These are phyloP conservation scores for Erebia epiphron DNA, from an alignment of 2,888 invertebrate genomes.

Conservation along the genomic window DNA sequence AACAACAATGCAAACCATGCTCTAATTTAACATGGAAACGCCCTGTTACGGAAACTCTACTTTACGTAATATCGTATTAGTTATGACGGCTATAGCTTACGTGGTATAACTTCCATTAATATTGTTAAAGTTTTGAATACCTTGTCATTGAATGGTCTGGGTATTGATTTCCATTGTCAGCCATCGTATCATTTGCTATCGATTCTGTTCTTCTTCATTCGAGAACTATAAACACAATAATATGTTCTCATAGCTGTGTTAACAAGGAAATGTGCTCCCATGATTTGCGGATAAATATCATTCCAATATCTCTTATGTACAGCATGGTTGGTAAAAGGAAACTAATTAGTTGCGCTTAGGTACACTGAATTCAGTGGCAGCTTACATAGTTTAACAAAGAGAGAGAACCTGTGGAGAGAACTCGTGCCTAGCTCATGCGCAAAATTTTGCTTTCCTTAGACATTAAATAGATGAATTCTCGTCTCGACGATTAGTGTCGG, in stretches of 20 bases:
- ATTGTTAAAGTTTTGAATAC: constrained; percentile 40
- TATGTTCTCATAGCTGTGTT: background rate
- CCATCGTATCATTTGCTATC: constrained; percentile 30
- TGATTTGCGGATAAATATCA: too few relatives aligned
- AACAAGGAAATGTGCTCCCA: too few relatives aligned
- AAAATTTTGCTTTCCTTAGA: too few relatives aligned
- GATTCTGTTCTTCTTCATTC: constrained; percentile 14
- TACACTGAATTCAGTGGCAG: too few relatives aligned
- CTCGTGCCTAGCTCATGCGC: too few relatives aligned
- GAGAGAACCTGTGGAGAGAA: too few relatives aligned
- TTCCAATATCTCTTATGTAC: too few relatives aligned
- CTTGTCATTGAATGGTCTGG: constrained; percentile 54
- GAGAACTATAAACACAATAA: constrained; percentile 3
- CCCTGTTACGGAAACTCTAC: constrained; percentile 23
- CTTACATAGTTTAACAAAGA: too few relatives aligned
- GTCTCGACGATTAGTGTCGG: too few relatives aligned
- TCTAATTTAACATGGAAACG: constrained; percentile 3
- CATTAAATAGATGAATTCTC: too few relatives aligned
- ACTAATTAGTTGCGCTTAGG: too few relatives aligned
- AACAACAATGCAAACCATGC: background rate
- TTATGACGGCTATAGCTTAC: constrained; percentile 26
- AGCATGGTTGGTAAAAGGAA: too few relatives aligned
- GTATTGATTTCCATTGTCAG: constrained; percentile 61
- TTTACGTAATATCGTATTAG: constrained; percentile 16
- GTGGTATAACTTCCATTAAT: constrained; percentile 12